These are phyloP conservation scores for Frankliniella fusca DNA, from an alignment of 2,888 invertebrate genomes.

Conservation along the genomic window DNA sequence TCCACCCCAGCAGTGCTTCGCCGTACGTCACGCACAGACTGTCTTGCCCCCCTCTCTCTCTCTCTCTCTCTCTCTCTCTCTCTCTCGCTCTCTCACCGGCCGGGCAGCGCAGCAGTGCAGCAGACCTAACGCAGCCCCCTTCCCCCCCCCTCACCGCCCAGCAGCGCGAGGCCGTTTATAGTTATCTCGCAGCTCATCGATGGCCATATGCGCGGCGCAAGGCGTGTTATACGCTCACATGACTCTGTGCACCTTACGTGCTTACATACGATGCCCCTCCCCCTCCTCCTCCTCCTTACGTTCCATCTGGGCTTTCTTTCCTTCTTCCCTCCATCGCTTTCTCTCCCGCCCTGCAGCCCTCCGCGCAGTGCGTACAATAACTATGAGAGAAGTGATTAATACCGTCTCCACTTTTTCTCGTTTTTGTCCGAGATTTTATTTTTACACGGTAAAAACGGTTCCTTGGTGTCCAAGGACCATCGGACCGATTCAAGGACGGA, in stretches of 20 bases:
- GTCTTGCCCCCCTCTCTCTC: neutral
- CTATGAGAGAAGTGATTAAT: no score
- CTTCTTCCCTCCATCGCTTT: neutral
- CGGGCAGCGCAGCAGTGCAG: neutral
- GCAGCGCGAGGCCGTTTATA: conserved; percentile 14
- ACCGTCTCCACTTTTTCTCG: no score
- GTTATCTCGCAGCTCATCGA: conserved; percentile 22
- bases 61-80: no score
- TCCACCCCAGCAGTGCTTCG: no score
- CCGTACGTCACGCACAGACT: neutral
- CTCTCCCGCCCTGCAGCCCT: neutral
- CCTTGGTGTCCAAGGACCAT: no score
- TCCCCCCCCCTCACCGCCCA: neutral
- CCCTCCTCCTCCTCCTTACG: no score
- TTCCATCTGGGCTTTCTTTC: neutral
- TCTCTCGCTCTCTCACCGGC: no score
- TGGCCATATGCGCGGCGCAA: conserved; percentile 20
- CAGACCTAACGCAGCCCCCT: neutral
- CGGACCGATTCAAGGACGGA: no score
- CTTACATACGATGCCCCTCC: neutral
- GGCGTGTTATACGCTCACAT: conserved; percentile 24
- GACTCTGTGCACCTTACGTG: conserved; percentile 24
- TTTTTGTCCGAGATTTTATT: no score
- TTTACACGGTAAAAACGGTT: no score
- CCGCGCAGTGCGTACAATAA: no score